Evolutionary conservation across 2,797 vertebrate genomes (phyloP), one percentile per base, ranked within the genome.

Genomic region (Nannoperca australis): DNA sequence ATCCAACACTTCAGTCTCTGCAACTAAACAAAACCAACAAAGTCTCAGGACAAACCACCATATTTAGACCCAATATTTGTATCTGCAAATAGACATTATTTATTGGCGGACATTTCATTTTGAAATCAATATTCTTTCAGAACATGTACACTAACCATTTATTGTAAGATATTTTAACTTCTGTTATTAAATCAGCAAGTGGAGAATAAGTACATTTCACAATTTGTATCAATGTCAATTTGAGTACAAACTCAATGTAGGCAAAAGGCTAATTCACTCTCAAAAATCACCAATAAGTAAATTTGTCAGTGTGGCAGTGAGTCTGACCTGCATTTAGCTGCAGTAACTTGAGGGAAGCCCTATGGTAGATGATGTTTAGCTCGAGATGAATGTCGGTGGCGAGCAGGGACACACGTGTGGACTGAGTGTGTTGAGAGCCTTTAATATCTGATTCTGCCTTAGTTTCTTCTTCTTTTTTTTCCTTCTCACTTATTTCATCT

Each of bases 381-480:
- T 99, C 95, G 71, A 97, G 88, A 71, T 98, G 95, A 67, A 98
- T 95, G 92, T 99, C 97, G 92, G 91, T 89, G 34, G 92, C 84
- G 71, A 96, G 90, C 82, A 69, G 85, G 75, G 86, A 91, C 47
- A 73, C 63, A 82, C 53, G 45, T 68, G 75, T 77, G 47, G 91
- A 80, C 70, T 67, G 66, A 60, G 20, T 73, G 30, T 75, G 34
- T 58, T 1, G 50, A 63, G 27, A 73, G 22, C 4, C 45, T 81
- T 65, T 68, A 5, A 61, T 27, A 44, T 90, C 73, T 36, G 58
- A 68, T 42, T 86, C 67, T 55, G 14, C 27, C 32, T 76, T 53
- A 15, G 42, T 45, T 70, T 86, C 53, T 9, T 32, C 11, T 59
- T 76, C 63, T 67, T 86, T 76, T 70, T 70, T 63, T 59, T 30